Evolutionary conservation across 2,113 vertebrate species (phyloP).

Genomic region (Mobula hypostoma): DNA sequence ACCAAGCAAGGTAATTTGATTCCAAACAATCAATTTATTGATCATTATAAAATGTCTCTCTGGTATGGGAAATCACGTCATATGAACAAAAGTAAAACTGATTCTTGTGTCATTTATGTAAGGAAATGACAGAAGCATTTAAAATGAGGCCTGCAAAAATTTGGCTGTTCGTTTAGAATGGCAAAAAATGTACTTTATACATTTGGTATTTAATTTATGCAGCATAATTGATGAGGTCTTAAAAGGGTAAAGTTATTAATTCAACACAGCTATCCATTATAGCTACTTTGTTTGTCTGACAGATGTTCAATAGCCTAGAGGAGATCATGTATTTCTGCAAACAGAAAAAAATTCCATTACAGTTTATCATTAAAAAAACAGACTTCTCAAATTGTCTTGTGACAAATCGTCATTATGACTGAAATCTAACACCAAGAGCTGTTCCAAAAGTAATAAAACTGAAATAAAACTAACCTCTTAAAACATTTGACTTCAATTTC

Average conservation of each 20-base stretch:
- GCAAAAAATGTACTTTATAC: background rate
- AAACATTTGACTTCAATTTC: conserved; percentile 47
- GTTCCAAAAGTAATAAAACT: conserved; percentile 40
- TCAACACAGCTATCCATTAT: conserved; percentile 85
- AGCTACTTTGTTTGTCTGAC: conserved; percentile 75
- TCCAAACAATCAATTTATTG: too few relatives aligned
- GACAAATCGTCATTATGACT: conserved; percentile 89
- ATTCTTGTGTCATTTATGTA: background rate
- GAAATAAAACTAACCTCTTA: conserved; percentile 45
- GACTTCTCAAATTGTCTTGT: conserved; percentile 56
- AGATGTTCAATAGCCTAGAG: conserved; percentile 57
- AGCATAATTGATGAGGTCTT: conserved; percentile 49
- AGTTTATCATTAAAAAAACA: conserved; percentile 84
- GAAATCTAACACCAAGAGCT: conserved; percentile 41
- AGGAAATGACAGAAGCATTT: background rate
- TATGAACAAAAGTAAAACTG: background rate
- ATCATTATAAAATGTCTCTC: too few relatives aligned
- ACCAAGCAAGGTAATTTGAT: too few relatives aligned
- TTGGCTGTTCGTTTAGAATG: background rate
- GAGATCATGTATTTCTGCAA: conserved; percentile 58
- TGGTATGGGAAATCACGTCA: background rate
- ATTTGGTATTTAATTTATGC: background rate
- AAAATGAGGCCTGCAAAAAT: background rate
- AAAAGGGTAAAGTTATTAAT: conserved; percentile 83
- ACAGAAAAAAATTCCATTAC: conserved; percentile 75